Evolutionary conservation across 2,113 vertebrate genomes (phyloP), one percentile per base, ranked within the genome.

Genomic region (Dendrocopos noguchii): DNA sequence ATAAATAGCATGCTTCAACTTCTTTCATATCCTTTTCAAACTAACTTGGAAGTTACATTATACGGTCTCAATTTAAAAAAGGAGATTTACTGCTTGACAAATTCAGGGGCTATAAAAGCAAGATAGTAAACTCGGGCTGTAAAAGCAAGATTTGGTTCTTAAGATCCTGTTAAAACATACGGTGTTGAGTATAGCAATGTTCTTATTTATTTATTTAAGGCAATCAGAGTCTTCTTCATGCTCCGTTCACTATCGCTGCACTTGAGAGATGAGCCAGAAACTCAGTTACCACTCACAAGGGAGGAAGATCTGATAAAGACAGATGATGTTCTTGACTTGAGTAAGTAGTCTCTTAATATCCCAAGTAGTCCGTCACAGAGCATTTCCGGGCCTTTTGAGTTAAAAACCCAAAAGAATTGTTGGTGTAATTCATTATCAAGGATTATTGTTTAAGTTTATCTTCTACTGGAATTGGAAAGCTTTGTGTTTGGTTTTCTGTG

Each of bases 161-260:
- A 82, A 86, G n/a, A 50, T 28, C 75, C n/a, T 89, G n/a, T 25
- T 87, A 76, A 81, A 73, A 24, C 52, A 9, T 2, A 4, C 60
- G 60, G 4, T 70, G n/a, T 20, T 24, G 47, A 56, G 8, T 78
- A 14, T 65, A 83, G 60, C 72, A 78, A 12, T 57, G 47, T 27
- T 83, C 16, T 47, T 68, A 3, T 13, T 66, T 1, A 61, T 59
- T 75, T 68, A 77, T 96, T 52, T 73, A 80, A 99, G 99, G 99
- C 99, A 22, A 99, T 99, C 96, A 98, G 99, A 28, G 99, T 99
- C 65, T 99, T 99, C 97, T 99, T 99, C 95, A 99, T 99, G 99
- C 94, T 99, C 84, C 97, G 99, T 18, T 98, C 98, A 1, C 95
- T 99, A 60, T 99, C 99, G 0, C 98, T 99, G 67, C 98, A 99